These are phyloP conservation scores for Gerris buenoi DNA, from an alignment of 1,140 invertebrate species.

Conservation along the genomic window DNA sequence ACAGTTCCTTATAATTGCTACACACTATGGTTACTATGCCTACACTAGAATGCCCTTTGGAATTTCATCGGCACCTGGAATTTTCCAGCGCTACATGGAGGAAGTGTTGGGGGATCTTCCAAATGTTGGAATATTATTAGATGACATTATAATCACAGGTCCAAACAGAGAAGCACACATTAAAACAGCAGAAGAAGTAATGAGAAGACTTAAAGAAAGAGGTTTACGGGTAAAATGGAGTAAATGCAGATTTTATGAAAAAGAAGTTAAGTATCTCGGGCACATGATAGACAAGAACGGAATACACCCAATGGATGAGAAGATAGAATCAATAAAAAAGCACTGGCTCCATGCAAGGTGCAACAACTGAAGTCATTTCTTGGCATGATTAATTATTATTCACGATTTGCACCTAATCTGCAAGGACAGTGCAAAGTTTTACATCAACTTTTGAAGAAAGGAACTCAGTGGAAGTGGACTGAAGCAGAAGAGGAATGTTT, in stretches of 20 bases:
- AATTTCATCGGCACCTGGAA: neutral
- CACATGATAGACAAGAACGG: neutral
- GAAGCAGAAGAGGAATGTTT: neutral
- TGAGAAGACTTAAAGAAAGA: neutral
- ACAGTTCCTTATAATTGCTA: neutral
- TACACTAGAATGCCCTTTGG: neutral
- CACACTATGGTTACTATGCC: neutral
- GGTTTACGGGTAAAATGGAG: neutral
- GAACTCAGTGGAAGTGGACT: neutral
- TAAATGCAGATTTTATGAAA: neutral
- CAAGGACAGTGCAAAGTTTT: neutral
- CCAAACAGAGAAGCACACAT: neutral
- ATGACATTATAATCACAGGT: neutral
- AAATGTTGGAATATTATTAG: neutral
- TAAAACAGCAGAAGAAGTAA: neutral
- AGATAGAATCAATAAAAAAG: neutral
- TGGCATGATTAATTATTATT: neutral
- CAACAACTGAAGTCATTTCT: neutral
- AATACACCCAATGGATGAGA: neutral
- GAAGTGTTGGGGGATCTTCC: neutral
- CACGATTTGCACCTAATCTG: neutral
- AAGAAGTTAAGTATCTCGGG: neutral
- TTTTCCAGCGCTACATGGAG: neutral
- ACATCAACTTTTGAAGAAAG: neutral
- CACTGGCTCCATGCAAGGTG: neutral